A percentile compares a stretch with the other conserved stretches of the same genome.
Conservation (phyloP, 2,113 vertebrate genomes). For the Apistogramma diplotaenia region DNA sequence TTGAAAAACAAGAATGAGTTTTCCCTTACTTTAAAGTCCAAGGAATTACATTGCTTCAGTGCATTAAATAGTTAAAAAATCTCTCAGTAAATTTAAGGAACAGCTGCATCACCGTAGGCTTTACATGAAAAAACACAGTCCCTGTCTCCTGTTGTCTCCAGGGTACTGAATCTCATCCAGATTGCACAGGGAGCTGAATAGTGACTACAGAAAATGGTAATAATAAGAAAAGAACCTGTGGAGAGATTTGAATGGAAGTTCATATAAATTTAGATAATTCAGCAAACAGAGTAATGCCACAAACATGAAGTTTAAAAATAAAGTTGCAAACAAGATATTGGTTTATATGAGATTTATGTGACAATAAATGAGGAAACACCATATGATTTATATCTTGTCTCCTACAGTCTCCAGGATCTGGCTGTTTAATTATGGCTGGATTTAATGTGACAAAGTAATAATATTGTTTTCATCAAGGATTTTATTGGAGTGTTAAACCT, state of each 20-base stretch:
- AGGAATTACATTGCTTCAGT: background rate
- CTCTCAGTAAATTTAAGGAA: conserved; percentile 41
- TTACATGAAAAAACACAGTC: conserved; percentile 57
- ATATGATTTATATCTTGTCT: background rate
- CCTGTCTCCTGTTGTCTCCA: conserved; percentile 20
- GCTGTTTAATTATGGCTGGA: background rate
- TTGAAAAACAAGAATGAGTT: no score
- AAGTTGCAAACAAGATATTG: background rate
- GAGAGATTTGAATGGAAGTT: background rate
- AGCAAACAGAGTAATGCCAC: background rate
- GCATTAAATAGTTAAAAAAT: background rate
- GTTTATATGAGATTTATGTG: background rate
- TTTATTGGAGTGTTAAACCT: no score
- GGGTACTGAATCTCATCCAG: conserved; percentile 43
- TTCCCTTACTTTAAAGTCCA: background rate
- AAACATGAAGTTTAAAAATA: background rate
- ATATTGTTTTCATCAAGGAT: background rate
- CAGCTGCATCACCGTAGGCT: conserved; percentile 61
- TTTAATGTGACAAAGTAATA: background rate
- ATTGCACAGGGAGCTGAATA: background rate
- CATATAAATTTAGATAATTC: background rate
- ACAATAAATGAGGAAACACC: background rate
- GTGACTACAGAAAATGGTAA: background rate
- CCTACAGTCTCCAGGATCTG: background rate
- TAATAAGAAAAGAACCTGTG: background rate